Evolutionary conservation across 2,888 invertebrate species (phyloP).

Genomic region (Orthosia incerta): DNA sequence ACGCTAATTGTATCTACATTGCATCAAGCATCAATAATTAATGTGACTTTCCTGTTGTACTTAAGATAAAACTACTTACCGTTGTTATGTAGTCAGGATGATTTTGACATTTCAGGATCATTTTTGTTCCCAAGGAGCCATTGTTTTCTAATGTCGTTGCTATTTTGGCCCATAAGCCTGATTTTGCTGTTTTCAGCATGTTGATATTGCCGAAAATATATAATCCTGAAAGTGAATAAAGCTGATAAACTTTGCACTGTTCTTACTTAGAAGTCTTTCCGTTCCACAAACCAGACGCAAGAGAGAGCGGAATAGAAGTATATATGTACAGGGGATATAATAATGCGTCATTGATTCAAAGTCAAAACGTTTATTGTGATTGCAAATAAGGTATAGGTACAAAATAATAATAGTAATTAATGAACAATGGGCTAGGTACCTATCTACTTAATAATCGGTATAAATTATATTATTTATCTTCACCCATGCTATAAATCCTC

Average conservation of each 20-base stretch:
- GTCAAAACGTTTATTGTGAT: not conserved
- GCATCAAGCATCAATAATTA: not conserved
- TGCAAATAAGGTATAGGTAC: not conserved
- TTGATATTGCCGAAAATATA: slow-evolving; percentile 93
- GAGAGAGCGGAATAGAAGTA: not conserved
- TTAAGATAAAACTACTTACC: slow-evolving; percentile 63
- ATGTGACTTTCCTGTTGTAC: not conserved
- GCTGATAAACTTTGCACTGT: slow-evolving; percentile 7
- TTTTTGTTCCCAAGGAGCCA: slow-evolving; percentile 82
- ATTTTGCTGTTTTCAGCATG: slow-evolving; percentile 84
- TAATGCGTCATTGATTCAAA: too few species aligned
- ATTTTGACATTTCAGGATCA: slow-evolving; percentile 88
- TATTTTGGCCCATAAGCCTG: slow-evolving; percentile 90
- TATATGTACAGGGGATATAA: too few species aligned
- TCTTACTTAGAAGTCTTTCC: not conserved
- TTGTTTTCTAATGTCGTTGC: slow-evolving; percentile 84
- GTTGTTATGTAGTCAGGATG: slow-evolving; percentile 84
- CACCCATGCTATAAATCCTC: too few species aligned
- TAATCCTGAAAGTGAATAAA: slow-evolving; percentile 84
- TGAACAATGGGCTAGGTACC: too few species aligned
- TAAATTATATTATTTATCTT: too few species aligned
- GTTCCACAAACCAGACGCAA: not conserved
- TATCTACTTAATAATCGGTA: too few species aligned
- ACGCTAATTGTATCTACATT: not conserved
- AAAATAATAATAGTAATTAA: not conserved